Base-by-base conservation (phyloP, 1,140 invertebrate species). In the Halictus rubicundus region DNA sequence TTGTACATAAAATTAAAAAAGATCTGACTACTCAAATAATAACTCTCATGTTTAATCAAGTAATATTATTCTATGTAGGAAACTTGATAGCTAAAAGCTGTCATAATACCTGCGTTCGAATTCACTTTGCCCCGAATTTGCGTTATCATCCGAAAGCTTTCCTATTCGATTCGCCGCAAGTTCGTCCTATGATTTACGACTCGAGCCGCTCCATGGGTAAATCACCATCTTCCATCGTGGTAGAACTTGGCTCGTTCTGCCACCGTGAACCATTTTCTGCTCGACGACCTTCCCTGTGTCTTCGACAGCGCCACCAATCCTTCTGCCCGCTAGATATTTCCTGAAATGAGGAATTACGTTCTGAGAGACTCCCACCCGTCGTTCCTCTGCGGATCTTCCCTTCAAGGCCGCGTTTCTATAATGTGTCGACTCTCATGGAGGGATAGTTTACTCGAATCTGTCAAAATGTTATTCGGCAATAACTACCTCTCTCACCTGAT, bases 151-250 rank as follows among this genome's bases (percentile, higher is more conserved):
- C 49, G 19, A 42, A 25, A 49, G 63, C 25, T 68, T 49, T 68
- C 27, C 25, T 14, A 71, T 78, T 21, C 68, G 23, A 78, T 68
- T 52, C 66, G 52, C 32, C 42, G 42, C 60, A 57, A 64, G n/a
- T 71, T 46, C 39, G 7, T 12, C 25, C 27, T 68, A 76, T 80
- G 72, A 80, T 80, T 80, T 80, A 80, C 57, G 78, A 76, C 52
- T 32, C 16, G 14, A 23, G 19, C 12, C 65, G 10, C 69, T 63
- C 23, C 25, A 54, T 27, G 9, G 59, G 9, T 68, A 69, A 77
- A 76, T 80, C 59, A 37, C 66, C 65, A 69, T 80, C 25, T 80
- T 77, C 73, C 65, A 80, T 80, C 46, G 46, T 52, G 9, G 19
- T 23, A 59, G 25, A 80, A 80, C 37, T 80, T 80, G 57, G 73